Percentiles rank a stretch among this genome's conserved stretches.
Evolutionary conservation across 2,888 invertebrate genomes (phyloP).

Genomic region (Conus canariensis): DNA sequence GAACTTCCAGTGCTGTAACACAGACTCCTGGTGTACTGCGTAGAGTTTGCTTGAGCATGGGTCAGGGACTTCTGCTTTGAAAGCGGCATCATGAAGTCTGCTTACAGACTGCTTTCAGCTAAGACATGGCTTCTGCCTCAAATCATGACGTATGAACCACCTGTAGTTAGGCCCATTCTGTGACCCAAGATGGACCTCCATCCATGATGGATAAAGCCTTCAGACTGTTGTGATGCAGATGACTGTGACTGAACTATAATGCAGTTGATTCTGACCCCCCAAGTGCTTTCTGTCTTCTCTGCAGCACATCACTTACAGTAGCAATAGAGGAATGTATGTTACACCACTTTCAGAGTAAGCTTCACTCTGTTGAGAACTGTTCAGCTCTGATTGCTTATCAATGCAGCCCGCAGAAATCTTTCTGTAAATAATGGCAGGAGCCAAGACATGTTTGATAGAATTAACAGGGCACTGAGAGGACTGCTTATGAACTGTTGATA

Average conservation of each 20-base stretch:
- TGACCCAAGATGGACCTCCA: neutral
- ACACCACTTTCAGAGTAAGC: too few relatives aligned
- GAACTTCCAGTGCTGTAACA: too few relatives aligned
- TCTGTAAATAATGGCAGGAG: neutral
- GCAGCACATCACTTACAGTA: neutral
- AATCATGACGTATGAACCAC: too few relatives aligned
- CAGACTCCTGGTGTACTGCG: too few relatives aligned
- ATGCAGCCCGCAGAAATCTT: too few relatives aligned
- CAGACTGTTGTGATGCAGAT: neutral
- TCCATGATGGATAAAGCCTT: neutral
- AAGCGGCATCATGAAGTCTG: too few relatives aligned
- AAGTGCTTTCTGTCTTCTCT: slow-evolving; percentile 9
- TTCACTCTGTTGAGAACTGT: too few relatives aligned
- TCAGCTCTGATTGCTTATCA: too few relatives aligned
- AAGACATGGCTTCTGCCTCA: too few relatives aligned
- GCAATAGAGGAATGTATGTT: neutral
- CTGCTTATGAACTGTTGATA: neutral
- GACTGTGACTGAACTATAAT: neutral
- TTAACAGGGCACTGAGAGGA: neutral
- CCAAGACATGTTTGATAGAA: neutral
- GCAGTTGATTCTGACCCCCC: neutral
- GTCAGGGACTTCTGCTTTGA: too few relatives aligned
- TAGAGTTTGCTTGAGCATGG: too few relatives aligned
- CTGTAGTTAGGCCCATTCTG: neutral
- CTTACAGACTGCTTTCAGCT: too few relatives aligned